Evolutionary conservation across 2,113 vertebrate genomes (phyloP).

Genomic region (Sminthopsis crassicaudata): DNA sequence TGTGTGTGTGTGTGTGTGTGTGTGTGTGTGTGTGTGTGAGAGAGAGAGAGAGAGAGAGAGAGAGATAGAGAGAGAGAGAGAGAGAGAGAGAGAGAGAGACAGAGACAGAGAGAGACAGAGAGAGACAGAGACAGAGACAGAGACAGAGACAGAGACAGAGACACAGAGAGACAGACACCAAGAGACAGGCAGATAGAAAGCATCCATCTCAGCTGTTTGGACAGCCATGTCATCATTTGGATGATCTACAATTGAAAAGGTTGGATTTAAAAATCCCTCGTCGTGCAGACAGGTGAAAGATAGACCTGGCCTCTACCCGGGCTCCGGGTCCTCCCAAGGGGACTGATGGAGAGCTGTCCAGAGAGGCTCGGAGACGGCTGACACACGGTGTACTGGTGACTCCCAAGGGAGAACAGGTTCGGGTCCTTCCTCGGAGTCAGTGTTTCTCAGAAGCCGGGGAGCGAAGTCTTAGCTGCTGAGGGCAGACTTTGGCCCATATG

Average conservation of each 20-base stretch:
- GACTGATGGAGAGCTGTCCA: conserved; percentile 21
- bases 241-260: not conserved
- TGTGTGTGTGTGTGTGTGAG: no score
- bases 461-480: not conserved
- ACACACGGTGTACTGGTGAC: no score
- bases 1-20: no score
- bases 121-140: no score
- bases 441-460: not conserved
- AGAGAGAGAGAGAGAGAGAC: no score
- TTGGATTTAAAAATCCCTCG: not conserved
- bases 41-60: no score
- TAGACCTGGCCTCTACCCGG: not conserved
- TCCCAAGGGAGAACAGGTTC: not conserved
- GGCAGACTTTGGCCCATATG: not conserved
- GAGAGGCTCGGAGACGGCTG: not conserved
- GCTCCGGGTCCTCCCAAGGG: not conserved
- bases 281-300: not conserved
- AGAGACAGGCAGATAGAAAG: no score
- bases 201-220: no score
- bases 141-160: no score
- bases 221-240: not conserved
- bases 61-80: no score
- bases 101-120: no score
- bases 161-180: no score
- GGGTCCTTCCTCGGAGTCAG: not conserved